These are phyloP conservation scores for Henicopernis longicauda DNA, from an alignment of 2,113 vertebrate species.

Conservation along the genomic window DNA sequence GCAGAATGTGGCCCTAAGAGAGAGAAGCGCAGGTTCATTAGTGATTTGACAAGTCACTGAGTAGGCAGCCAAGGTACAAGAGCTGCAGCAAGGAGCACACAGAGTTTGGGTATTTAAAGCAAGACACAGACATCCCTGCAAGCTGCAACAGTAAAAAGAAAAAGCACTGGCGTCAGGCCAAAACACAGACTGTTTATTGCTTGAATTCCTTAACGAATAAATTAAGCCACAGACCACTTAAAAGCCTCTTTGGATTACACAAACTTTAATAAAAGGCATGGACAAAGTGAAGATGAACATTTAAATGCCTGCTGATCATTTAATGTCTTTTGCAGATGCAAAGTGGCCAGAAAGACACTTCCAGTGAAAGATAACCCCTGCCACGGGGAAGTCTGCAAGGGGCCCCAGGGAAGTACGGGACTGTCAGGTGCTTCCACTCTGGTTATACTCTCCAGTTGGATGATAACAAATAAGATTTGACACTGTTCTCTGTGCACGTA, in stretches of 20 bases:
- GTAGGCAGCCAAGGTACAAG: background rate
- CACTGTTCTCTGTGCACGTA: background rate
- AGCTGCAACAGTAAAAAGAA: background rate
- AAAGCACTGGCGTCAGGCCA: background rate
- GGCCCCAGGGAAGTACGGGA: background rate
- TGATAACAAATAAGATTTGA: background rate
- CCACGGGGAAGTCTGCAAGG: background rate
- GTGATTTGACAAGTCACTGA: slow-evolving; percentile 38
- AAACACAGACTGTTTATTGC: slow-evolving; percentile 32
- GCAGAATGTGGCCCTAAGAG: slow-evolving; percentile 20
- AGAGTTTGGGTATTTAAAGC: background rate
- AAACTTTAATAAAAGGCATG: background rate
- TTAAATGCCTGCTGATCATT: background rate
- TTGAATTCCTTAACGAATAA: slow-evolving; percentile 13
- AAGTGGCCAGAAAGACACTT: background rate
- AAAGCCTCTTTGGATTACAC: slow-evolving; percentile 6
- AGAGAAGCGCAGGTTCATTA: background rate
- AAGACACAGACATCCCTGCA: slow-evolving; percentile 10
- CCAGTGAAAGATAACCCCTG: background rate
- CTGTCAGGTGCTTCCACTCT: background rate
- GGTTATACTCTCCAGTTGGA: background rate
- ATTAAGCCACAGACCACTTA: slow-evolving; percentile 23
- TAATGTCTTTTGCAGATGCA: background rate
- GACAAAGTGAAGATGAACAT: background rate
- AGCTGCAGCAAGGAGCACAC: background rate